phyloP scores from a whole-genome alignment of 2,888 invertebrate species.

The Cinara cedri region DNA sequence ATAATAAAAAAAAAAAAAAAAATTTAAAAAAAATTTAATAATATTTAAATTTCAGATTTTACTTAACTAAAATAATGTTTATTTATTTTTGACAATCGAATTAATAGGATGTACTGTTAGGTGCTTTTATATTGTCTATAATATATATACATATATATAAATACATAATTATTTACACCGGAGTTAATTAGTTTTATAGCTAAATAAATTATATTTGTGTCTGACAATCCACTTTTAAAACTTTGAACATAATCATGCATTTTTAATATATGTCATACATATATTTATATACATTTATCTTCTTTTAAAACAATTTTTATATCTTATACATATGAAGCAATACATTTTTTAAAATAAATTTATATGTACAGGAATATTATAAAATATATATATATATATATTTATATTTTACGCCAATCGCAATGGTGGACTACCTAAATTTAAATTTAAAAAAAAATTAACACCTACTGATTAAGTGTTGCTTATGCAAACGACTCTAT shows the following conservation, averaged over 20 bases:
- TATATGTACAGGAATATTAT: constrained; percentile 17
- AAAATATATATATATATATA: constrained; percentile 15
- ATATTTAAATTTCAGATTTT: constrained; percentile 26
- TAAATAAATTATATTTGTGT: constrained; percentile 34
- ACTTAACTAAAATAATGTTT: constrained; percentile 3
- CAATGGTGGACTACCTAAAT: constrained; percentile 1
- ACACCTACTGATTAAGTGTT: not conserved
- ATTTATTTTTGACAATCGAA: constrained; percentile 50
- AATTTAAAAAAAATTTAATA: not conserved
- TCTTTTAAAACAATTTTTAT: constrained; percentile 13
- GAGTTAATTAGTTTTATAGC: constrained; percentile 25
- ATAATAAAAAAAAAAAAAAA: not conserved
- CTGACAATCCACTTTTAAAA: constrained; percentile 48
- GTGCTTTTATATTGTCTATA: constrained; percentile 37
- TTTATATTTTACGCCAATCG: constrained; percentile 16
- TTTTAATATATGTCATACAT: constrained; percentile 13
- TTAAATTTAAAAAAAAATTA: not conserved
- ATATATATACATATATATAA: not conserved
- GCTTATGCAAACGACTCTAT: too few species aligned
- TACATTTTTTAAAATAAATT: constrained; percentile 25
- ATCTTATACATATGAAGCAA: constrained; percentile 35
- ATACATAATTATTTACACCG: constrained; percentile 6
- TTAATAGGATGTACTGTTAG: constrained; percentile 36
- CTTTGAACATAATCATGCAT: constrained; percentile 44
- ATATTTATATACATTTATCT: constrained; percentile 26